phyloP scores from a whole-genome alignment of 2,888 invertebrate species.

The Hemistola chrysoprasaria region DNA sequence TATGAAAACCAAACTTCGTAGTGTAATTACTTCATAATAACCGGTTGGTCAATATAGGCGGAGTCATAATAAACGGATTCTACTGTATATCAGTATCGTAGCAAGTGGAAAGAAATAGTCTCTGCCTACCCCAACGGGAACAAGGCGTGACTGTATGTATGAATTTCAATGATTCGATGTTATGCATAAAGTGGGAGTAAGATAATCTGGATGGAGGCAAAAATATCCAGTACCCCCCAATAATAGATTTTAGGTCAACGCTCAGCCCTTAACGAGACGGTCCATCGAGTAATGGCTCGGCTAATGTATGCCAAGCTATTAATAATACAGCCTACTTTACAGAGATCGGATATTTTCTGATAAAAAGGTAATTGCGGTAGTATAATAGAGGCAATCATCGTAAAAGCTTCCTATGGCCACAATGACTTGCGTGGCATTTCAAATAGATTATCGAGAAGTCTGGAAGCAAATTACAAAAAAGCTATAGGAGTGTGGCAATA shows the following conservation, averaged over 20 bases:
- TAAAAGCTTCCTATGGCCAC: slow-evolving; percentile 19
- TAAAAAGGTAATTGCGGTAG: slow-evolving; percentile 30
- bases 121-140: too few relatives aligned
- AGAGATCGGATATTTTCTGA: slow-evolving; percentile 41
- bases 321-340: slow-evolving; percentile 56
- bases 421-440: slow-evolving; percentile 7
- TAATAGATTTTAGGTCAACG: slow-evolving; percentile 63
- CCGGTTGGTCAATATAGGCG: too few relatives aligned
- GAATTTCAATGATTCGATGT: too few relatives aligned
- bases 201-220: slow-evolving; percentile 11
- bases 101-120: too few relatives aligned
- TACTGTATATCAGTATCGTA: too few relatives aligned
- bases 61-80: too few relatives aligned
- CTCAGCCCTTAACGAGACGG: slow-evolving; percentile 56
- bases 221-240: slow-evolving; percentile 41
- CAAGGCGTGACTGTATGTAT: too few relatives aligned
- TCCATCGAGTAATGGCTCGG: slow-evolving; percentile 60
- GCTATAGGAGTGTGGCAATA: background rate
- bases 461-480: slow-evolving; percentile 9
- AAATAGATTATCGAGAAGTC: slow-evolving; percentile 8
- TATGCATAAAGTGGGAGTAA: too few relatives aligned
- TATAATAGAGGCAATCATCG: slow-evolving; percentile 19
- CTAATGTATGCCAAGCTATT: slow-evolving; percentile 62
- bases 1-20: too few relatives aligned
- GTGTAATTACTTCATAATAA: too few relatives aligned